These are phyloP conservation scores for Andrena cerasifolii DNA, from an alignment of 1,140 invertebrate genomes.

Conservation along the genomic window DNA sequence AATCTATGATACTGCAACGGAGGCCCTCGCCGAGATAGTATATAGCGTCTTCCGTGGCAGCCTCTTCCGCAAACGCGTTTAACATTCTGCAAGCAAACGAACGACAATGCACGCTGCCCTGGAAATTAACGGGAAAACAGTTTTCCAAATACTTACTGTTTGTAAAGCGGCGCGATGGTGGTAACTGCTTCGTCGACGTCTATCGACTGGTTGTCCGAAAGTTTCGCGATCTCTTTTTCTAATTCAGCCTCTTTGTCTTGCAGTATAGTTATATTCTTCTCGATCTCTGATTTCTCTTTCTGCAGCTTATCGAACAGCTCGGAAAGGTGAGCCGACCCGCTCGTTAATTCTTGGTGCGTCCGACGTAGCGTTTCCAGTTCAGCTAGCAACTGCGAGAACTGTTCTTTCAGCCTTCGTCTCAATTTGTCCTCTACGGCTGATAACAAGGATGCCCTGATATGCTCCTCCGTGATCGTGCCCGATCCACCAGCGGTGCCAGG, in stretches of 20 bases:
- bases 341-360: slow-evolving; percentile 93
- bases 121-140: neutral
- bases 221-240: slow-evolving; percentile 89
- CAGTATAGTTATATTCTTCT: slow-evolving; percentile 92
- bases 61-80: slow-evolving; percentile 98
- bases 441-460: slow-evolving; percentile 95
- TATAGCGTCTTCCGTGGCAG: slow-evolving; percentile 98
- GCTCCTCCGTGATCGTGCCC: slow-evolving; percentile 96
- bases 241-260: slow-evolving; percentile 94
- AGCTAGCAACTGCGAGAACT: slow-evolving; percentile 93
- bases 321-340: slow-evolving; percentile 93
- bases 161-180: slow-evolving; percentile 97
- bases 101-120: neutral
- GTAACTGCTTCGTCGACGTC: slow-evolving; percentile 98
- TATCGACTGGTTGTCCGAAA: slow-evolving; percentile 90
- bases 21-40: slow-evolving; percentile 99
- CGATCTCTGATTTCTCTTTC: slow-evolving; percentile 92
- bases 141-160: slow-evolving; percentile 87
- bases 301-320: slow-evolving; percentile 91
- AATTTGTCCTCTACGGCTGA: slow-evolving; percentile 98
- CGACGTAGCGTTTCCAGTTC: slow-evolving; percentile 95
- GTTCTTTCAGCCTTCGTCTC: slow-evolving; percentile 92
- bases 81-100: slow-evolving; percentile 87
- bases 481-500: slow-evolving; percentile 81
- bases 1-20: slow-evolving; percentile 94